Evolutionary conservation across 53 echinoderm and acorn worm genomes (phyloP).

Genomic region (Apostichopus leukothele): DNA sequence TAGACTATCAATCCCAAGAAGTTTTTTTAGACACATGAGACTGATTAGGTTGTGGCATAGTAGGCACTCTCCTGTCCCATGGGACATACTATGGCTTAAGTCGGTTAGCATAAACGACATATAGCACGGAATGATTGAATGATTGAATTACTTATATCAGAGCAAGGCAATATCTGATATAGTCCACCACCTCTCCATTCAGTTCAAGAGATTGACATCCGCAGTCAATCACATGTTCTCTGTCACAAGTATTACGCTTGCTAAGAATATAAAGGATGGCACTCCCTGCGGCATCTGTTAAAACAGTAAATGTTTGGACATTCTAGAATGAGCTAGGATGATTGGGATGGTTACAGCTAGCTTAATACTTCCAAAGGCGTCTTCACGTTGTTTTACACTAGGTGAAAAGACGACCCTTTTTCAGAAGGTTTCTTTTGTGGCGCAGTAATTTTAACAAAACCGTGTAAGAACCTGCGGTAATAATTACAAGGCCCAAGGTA

Average conservation of each 20-base stretch:
- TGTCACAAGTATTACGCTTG: background rate
- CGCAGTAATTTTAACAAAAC: slow-evolving; percentile 13
- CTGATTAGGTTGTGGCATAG: too few relatives aligned
- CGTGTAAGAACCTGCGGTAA: slow-evolving; percentile 42
- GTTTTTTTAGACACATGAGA: too few relatives aligned
- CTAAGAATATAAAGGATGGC: slow-evolving; percentile 45
- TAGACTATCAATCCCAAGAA: too few relatives aligned
- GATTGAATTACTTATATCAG: too few relatives aligned
- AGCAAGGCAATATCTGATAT: slow-evolving; percentile 7
- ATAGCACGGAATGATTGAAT: too few relatives aligned
- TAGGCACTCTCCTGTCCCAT: too few relatives aligned
- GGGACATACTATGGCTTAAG: too few relatives aligned
- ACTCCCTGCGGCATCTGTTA: slow-evolving; percentile 34
- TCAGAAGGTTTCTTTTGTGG: background rate
- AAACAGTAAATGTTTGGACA: slow-evolving; percentile 37
- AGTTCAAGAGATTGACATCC: slow-evolving; percentile 13
- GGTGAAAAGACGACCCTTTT: slow-evolving; percentile 31
- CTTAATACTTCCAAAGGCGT: slow-evolving; percentile 45
- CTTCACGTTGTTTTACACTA: slow-evolving; percentile 51
- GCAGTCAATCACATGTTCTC: slow-evolving; percentile 16
- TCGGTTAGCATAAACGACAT: too few relatives aligned
- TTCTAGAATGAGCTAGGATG: slow-evolving; percentile 56
- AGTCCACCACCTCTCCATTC: background rate
- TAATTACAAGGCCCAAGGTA: slow-evolving; percentile 61
- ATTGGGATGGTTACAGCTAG: slow-evolving; percentile 10